Evolutionary conservation across 1,140 invertebrate species (phyloP), one percentile per base, ranked within the genome.

Genomic region (Agrypnia vestita): DNA sequence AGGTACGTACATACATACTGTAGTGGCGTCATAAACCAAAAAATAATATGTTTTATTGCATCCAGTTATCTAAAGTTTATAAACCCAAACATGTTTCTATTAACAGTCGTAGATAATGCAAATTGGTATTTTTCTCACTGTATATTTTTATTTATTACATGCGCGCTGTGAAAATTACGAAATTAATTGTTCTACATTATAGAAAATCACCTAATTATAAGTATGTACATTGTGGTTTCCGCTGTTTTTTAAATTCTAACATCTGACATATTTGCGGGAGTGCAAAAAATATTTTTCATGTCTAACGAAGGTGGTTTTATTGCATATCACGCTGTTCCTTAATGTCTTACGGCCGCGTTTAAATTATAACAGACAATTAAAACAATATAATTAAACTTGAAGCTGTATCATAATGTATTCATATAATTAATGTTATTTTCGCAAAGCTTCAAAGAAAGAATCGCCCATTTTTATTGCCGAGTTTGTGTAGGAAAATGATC

Each of bases 341-440:
- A 62, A 25, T 62, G 25, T 3, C 59, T 51, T 13, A 11, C 15
- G 25, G 25, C 8, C 59, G 13, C 59, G n/a, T 62, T 43, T 62
- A 25, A 62, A n/a, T 62, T 62, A 62, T 62, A 21, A n/a, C n/a
- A 4, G 6, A 62, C 59, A 62, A 62, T 62, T 43, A n/a, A 62
- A 43, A 43, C 21, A 43, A 62, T 43, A 62, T 15, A 35, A 62
- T 51, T 51, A 43, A 62, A 61, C 21, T 9, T 61, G 9, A 61
- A 61, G 15, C 17, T 8, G 21, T 25, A 15, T 61, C 56, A 12
- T 21, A 19, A 61, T 61, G 56, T 61, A 21, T 35, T 35, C 25
- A 6, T 35, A 6, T 35, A 35, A 35, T 35, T 35, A 35, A 35
- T 35, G 25, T 35, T 12, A 61, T 61, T 61, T 53, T 61, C 56